Evolutionary conservation across 2,888 invertebrate genomes (phyloP).

Genomic region (Theristus sp.): DNA sequence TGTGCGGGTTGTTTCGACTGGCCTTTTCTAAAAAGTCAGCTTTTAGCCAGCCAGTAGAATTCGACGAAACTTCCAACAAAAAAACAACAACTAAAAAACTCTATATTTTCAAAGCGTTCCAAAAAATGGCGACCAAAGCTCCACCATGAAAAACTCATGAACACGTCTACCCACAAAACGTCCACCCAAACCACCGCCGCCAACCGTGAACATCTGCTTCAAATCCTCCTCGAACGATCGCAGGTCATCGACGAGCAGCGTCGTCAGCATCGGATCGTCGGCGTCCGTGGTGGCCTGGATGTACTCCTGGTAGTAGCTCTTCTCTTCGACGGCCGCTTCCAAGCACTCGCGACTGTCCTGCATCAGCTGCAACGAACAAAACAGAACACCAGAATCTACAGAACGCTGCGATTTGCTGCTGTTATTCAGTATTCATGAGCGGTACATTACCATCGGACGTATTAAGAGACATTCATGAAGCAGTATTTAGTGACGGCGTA

Average conservation of each 20-base stretch:
- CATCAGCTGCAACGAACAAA: constrained; percentile 44
- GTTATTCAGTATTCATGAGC: too few relatives aligned
- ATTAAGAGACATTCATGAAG: too few relatives aligned
- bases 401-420: constrained; percentile 18
- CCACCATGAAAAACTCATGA: neutral
- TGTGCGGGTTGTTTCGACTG: too few relatives aligned
- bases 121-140: neutral
- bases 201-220: constrained; percentile 49
- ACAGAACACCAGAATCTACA: constrained; percentile 13
- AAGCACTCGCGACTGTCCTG: constrained; percentile 75
- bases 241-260: constrained; percentile 36
- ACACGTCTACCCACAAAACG: neutral
- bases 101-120: neutral
- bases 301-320: constrained; percentile 45
- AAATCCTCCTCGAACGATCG: constrained; percentile 57
- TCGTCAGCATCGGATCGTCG: constrained; percentile 4
- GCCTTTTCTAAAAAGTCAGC: too few relatives aligned
- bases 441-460: too few relatives aligned
- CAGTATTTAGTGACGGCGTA: too few relatives aligned
- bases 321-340: constrained; percentile 58
- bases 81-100: too few relatives aligned
- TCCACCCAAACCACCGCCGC: neutral
- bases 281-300: constrained; percentile 30
- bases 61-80: too few relatives aligned
- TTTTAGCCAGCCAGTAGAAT: too few relatives aligned